Conservation (phyloP, 2,888 invertebrate species). For the Eristalis tenax region DNA sequence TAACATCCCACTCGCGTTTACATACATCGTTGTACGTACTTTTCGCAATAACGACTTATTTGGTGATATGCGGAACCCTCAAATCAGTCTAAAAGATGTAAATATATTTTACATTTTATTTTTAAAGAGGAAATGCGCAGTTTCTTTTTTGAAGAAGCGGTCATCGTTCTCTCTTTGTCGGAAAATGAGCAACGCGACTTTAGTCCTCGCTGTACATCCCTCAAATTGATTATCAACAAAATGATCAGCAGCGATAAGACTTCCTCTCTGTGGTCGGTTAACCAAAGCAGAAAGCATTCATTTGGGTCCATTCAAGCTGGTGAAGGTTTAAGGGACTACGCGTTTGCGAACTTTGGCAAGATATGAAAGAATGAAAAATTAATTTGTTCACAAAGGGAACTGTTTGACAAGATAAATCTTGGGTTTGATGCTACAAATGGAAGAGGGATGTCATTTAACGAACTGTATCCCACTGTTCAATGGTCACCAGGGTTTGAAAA, state of each 20-base stretch:
- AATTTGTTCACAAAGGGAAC: neutral
- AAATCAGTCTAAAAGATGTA: too few relatives aligned
- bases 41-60: too few relatives aligned
- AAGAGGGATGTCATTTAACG: too few relatives aligned
- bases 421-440: too few relatives aligned
- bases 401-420: neutral
- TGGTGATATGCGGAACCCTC: too few relatives aligned
- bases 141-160: too few relatives aligned
- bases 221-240: neutral
- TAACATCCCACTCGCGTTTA: too few relatives aligned
- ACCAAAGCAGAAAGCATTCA: neutral
- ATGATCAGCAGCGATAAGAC: neutral
- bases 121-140: too few relatives aligned
- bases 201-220: neutral
- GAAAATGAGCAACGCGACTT: neutral
- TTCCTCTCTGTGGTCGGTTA: neutral
- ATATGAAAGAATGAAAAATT: neutral
- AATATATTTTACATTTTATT: too few relatives aligned
- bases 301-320: neutral
- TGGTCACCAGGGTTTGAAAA: too few relatives aligned
- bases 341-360: neutral
- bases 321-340: neutral
- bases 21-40: too few relatives aligned
- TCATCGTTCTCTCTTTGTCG: neutral
- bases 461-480: too few relatives aligned